phyloP scores from a whole-genome alignment of 2,113 vertebrate species.

The Suncus etruscus region DNA sequence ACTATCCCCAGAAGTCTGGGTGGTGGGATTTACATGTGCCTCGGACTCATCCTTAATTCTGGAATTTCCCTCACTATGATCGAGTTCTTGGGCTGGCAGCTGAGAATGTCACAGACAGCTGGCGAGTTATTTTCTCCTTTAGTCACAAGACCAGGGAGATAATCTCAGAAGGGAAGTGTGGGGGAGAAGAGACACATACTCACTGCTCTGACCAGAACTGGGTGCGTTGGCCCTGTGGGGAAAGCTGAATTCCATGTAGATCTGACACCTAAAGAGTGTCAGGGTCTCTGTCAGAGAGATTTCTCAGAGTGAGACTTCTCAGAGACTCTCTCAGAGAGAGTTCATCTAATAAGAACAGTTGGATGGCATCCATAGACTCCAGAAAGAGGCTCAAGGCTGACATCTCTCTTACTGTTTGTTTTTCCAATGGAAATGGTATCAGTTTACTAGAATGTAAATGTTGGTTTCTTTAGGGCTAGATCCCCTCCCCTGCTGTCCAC shows the following conservation, averaged over 20 bases:
- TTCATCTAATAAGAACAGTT: background rate
- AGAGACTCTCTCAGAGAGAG: too few relatives aligned
- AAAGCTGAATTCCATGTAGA: background rate
- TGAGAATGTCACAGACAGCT: constrained; percentile 73
- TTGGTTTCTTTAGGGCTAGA: background rate
- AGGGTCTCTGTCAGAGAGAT: background rate
- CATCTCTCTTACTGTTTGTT: background rate
- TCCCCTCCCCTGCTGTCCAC: too few relatives aligned
- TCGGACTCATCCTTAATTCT: constrained; percentile 4
- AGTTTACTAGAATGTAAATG: background rate
- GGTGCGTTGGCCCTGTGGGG: constrained; percentile 5
- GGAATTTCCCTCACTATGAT: constrained; percentile 34
- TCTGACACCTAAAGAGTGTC: constrained; percentile 9
- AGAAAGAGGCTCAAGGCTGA: constrained; percentile 41
- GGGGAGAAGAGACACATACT: constrained; percentile 40
- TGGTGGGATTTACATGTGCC: background rate
- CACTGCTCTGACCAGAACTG: constrained; percentile 18
- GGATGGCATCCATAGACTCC: background rate
- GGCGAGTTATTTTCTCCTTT: constrained; percentile 79
- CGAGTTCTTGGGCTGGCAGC: constrained; percentile 59
- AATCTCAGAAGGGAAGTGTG: constrained; percentile 70
- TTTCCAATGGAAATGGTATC: too few relatives aligned
- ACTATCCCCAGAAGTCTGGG: background rate
- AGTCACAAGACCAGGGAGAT: constrained; percentile 75
- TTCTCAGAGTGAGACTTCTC: too few relatives aligned